Evolutionary conservation across 2,113 vertebrate species (phyloP).

Genomic region (Pontoporia blainvillei): DNA sequence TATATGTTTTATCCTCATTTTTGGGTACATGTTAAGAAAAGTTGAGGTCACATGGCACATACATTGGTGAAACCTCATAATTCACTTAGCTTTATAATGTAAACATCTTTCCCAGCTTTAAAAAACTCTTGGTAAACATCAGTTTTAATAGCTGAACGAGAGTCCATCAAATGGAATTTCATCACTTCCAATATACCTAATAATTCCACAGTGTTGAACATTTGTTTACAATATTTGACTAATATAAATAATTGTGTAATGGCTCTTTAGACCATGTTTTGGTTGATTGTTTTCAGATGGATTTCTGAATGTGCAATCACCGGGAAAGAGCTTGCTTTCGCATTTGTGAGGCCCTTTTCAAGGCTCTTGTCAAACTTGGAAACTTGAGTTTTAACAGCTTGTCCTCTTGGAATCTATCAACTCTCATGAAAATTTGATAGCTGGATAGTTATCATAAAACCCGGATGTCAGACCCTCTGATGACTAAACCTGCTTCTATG

Average conservation of each 20-base stretch:
- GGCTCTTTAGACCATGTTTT: background rate
- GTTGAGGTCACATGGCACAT: background rate
- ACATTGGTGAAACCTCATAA: background rate
- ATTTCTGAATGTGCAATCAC: background rate
- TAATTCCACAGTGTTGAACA: background rate
- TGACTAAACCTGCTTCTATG: background rate
- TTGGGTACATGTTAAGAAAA: background rate
- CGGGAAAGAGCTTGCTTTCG: background rate
- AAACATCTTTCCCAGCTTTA: slow-evolving; percentile 26
- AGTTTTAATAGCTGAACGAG: background rate
- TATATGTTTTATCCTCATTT: background rate
- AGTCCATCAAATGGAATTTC: slow-evolving; percentile 28
- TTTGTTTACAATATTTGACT: slow-evolving; percentile 9
- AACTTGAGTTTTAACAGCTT: background rate
- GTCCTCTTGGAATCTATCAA: background rate
- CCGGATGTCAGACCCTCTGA: background rate
- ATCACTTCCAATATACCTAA: slow-evolving; percentile 16
- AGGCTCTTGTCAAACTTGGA: background rate
- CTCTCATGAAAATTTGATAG: background rate
- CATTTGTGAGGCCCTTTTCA: background rate
- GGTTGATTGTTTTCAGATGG: slow-evolving; percentile 35
- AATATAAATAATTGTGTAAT: slow-evolving; percentile 45
- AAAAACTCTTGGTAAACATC: slow-evolving; percentile 29
- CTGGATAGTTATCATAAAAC: background rate
- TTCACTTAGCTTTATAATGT: background rate